Evolutionary conservation across 2,113 vertebrate species (phyloP).

Genomic region (Rana temporaria): DNA sequence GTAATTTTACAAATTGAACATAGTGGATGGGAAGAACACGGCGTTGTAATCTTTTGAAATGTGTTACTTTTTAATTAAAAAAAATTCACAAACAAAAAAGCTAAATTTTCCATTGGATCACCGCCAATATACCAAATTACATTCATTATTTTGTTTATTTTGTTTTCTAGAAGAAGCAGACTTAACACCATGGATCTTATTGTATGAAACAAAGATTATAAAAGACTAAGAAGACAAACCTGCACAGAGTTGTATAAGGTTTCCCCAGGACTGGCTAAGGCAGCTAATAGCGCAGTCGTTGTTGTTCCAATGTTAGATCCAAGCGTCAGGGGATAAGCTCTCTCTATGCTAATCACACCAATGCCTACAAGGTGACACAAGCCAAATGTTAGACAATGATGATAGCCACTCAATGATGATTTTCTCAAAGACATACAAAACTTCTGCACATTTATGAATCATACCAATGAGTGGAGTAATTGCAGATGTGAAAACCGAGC

Average conservation of each 20-base stretch:
- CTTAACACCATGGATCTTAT: too few relatives aligned
- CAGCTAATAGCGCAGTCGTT: slow-evolving; percentile 94
- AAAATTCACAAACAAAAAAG: too few relatives aligned
- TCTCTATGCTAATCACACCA: slow-evolving; percentile 91
- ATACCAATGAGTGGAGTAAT: slow-evolving; percentile 95
- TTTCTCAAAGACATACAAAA: not conserved
- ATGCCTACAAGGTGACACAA: slow-evolving; percentile 75
- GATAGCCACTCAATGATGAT: not conserved
- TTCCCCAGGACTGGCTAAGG: slow-evolving; percentile 88
- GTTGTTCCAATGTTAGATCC: slow-evolving; percentile 97
- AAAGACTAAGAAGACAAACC: slow-evolving; percentile 72
- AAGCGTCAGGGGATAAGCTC: slow-evolving; percentile 91
- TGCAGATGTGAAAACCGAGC: slow-evolving; percentile 96
- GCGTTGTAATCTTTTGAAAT: too few relatives aligned
- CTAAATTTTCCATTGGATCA: too few relatives aligned
- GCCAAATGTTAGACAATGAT: not conserved
- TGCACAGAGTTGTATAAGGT: slow-evolving; percentile 85
- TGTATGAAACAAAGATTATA: not conserved
- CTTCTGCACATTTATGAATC: slow-evolving; percentile 55
- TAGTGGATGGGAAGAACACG: too few relatives aligned
- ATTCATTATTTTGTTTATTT: too few relatives aligned
- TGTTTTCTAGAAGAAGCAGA: too few relatives aligned
- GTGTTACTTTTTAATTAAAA: too few relatives aligned
- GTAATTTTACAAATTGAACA: too few relatives aligned
- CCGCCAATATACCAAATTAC: too few relatives aligned